phyloP scores from a whole-genome alignment of 1,140 invertebrate species.

The Nebria ingens region DNA sequence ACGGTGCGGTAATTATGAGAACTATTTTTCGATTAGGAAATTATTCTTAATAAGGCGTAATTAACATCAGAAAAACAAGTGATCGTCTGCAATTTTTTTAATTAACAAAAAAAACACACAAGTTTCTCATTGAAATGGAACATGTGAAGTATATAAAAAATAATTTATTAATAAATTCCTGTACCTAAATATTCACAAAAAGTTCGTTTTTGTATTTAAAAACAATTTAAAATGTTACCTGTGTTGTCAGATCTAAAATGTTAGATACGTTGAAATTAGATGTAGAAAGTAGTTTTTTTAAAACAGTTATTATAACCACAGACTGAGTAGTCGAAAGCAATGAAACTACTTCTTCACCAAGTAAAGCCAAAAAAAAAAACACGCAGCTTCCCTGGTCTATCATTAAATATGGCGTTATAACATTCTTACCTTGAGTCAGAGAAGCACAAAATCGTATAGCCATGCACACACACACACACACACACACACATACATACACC shows the following conservation, averaged over 20 bases:
- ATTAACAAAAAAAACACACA: too few species aligned
- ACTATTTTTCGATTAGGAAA: neutral
- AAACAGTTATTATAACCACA: neutral
- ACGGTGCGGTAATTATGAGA: neutral
- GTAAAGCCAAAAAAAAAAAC: neutral
- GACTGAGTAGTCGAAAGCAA: neutral
- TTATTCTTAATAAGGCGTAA: neutral
- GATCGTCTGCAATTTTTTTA: too few species aligned
- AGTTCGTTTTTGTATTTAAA: too few species aligned
- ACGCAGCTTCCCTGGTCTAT: neutral
- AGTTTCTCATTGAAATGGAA: too few species aligned
- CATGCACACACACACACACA: neutral
- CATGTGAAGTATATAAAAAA: too few species aligned
- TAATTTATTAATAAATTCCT: too few species aligned
- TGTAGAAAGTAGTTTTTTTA: too few species aligned
- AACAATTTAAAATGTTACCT: too few species aligned
- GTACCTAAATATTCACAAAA: too few species aligned
- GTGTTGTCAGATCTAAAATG: too few species aligned
- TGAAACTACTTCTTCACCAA: neutral
- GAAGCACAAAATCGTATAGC: neutral
- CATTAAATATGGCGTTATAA: slow-evolving; percentile 4
- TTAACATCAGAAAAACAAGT: neutral
- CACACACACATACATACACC: neutral
- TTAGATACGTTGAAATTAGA: too few species aligned
- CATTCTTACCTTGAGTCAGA: neutral